A percentile compares a stretch with the other conserved stretches of the same genome.
phyloP scores from a whole-genome alignment of 1,140 invertebrate genomes.

The Aphidius ervi region DNA sequence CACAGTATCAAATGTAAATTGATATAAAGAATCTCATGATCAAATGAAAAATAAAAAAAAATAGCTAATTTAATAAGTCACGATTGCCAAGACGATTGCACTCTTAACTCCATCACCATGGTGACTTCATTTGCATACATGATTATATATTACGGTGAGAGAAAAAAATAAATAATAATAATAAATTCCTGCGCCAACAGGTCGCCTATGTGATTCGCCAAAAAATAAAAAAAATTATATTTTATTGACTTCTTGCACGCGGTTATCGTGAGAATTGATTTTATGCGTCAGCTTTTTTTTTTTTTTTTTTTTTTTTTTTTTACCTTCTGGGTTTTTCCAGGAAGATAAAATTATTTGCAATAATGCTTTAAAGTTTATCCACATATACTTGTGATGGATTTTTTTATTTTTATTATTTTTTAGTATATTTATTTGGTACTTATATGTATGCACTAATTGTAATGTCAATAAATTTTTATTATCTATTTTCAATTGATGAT shows the following conservation, averaged over 20 bases:
- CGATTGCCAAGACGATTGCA: conserved; percentile 48
- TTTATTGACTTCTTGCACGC: not conserved
- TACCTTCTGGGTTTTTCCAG: too few relatives aligned
- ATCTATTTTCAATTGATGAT: too few relatives aligned
- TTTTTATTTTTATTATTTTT: too few relatives aligned
- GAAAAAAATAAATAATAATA: conserved; percentile 12
- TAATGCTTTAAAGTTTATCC: too few relatives aligned
- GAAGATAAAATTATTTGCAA: too few relatives aligned
- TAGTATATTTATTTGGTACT: too few relatives aligned
- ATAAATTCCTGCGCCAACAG: conserved; percentile 23
- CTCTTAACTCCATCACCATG: conserved; percentile 33
- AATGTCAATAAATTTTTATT: too few relatives aligned
- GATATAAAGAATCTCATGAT: conserved; percentile 42
- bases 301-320: too few relatives aligned
- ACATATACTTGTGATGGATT: too few relatives aligned
- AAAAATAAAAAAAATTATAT: conserved; percentile 6
- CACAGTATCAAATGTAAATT: conserved; percentile 35
- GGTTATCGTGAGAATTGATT: not conserved
- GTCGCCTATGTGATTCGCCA: conserved; percentile 9
- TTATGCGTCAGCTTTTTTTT: too few relatives aligned
- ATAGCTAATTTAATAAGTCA: conserved; percentile 52
- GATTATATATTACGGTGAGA: conserved; percentile 43
- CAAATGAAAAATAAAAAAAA: conserved; percentile 45
- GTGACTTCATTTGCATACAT: conserved; percentile 52
- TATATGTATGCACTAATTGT: too few relatives aligned